A percentile compares a stretch with the other conserved stretches of the same genome.
Evolutionary conservation across 1,140 invertebrate species (phyloP).

Genomic region (Vanessa tameamea): DNA sequence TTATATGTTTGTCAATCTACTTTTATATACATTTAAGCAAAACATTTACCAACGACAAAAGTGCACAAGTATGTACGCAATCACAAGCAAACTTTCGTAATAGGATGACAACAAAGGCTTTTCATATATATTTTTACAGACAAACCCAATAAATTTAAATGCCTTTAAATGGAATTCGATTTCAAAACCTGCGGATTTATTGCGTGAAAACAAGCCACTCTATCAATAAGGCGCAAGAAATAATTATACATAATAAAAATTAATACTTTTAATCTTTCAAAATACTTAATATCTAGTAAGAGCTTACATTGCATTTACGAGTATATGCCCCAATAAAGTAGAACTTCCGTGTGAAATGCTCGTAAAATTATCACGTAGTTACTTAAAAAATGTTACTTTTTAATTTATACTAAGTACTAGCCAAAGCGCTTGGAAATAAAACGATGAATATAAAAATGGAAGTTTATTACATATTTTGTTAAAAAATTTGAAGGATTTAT

Average conservation of each 20-base stretch:
- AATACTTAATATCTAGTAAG: constrained; percentile 12
- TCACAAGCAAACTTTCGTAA: too few relatives aligned
- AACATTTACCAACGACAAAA: too few relatives aligned
- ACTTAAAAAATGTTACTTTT: constrained; percentile 35
- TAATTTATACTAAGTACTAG: constrained; percentile 23
- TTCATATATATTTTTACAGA: too few relatives aligned
- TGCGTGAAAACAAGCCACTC: too few relatives aligned
- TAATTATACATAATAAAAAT: too few relatives aligned
- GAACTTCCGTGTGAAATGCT: constrained; percentile 42
- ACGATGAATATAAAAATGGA: constrained; percentile 14
- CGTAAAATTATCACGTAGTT: constrained; percentile 42
- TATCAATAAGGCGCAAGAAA: too few relatives aligned
- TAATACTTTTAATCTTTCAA: not conserved
- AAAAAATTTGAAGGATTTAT: too few relatives aligned
- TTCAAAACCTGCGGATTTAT: too few relatives aligned
- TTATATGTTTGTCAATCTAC: not conserved
- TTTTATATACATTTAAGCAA: not conserved
- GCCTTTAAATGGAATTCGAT: too few relatives aligned
- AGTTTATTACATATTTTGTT: not conserved
- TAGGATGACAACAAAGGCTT: too few relatives aligned
- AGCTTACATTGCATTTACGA: constrained; percentile 19
- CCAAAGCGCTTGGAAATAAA: constrained; percentile 22
- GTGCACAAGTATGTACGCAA: too few relatives aligned
- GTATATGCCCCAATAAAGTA: constrained; percentile 29
- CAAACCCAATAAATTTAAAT: too few relatives aligned